Evolutionary conservation across 2,797 vertebrate genomes (phyloP).

Genomic region (Halcyon badia): DNA sequence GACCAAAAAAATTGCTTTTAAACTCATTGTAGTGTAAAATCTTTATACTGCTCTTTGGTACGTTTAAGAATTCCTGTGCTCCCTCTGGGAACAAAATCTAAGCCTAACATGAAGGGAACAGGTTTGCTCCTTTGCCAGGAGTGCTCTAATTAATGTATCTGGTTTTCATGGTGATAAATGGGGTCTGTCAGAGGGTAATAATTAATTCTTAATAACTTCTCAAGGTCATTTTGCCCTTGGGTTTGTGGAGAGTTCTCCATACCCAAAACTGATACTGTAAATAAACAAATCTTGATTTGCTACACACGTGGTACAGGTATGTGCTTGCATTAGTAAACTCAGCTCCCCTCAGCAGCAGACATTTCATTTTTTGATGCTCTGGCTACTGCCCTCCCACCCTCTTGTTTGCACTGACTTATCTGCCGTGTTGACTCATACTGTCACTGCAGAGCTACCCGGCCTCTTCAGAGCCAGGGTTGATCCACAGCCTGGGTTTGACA

Average conservation of each 20-base stretch:
- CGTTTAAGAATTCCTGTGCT: neutral
- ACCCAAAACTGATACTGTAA: neutral
- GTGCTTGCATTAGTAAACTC: neutral
- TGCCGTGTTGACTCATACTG: neutral
- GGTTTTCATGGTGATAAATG: constrained; percentile 54
- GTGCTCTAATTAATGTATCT: constrained; percentile 46
- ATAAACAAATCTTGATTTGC: constrained; percentile 9
- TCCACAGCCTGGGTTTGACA: neutral
- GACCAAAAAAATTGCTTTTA: neutral
- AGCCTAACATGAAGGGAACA: neutral
- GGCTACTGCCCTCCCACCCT: neutral
- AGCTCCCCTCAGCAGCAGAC: neutral
- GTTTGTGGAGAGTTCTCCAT: constrained; percentile 4
- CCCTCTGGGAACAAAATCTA: constrained; percentile 3
- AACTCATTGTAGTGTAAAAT: neutral
- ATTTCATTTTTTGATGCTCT: constrained; percentile 4
- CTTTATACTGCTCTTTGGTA: neutral
- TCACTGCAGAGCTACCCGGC: neutral
- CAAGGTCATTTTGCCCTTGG: constrained; percentile 42
- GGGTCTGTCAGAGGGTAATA: constrained; percentile 36
- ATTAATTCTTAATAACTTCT: constrained; percentile 57
- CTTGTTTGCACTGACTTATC: constrained; percentile 20
- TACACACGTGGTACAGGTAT: neutral
- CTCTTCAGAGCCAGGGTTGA: neutral
- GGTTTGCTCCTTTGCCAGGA: constrained; percentile 16